These are phyloP conservation scores for Oenanthe oenanthe DNA, from an alignment of 2,113 vertebrate genomes.

Conservation along the genomic window DNA sequence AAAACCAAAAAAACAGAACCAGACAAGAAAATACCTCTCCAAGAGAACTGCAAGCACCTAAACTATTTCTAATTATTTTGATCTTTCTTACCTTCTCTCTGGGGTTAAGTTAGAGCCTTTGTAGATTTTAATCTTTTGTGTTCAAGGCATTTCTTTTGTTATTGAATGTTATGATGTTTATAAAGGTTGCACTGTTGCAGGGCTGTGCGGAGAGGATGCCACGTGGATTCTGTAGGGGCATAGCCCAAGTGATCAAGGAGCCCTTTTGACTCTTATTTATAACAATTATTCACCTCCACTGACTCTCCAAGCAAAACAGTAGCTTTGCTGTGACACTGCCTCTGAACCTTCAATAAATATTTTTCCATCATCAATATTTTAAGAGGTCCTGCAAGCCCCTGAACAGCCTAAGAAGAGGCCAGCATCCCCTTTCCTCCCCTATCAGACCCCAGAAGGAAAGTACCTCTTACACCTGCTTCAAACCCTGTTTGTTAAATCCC, in stretches of 20 bases:
- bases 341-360: background rate
- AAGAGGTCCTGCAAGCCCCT: background rate
- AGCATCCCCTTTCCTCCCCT: background rate
- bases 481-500: background rate
- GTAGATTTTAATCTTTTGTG: background rate
- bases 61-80: background rate
- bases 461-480: background rate
- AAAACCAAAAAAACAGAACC: background rate
- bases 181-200: background rate
- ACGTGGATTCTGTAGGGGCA: accelerated
- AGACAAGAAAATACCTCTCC: background rate
- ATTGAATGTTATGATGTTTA: background rate
- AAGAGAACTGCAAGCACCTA: background rate
- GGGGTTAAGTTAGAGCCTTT: background rate
- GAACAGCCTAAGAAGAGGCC: background rate
- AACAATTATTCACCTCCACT: background rate
- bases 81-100: background rate
- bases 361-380: background rate
- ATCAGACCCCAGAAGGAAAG: background rate
- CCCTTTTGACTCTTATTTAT: background rate
- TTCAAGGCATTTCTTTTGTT: background rate
- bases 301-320: background rate
- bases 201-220: background rate
- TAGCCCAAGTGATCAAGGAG: background rate
- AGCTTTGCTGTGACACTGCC: background rate